Percentiles rank a stretch among this genome's conserved stretches.
phyloP scores from a whole-genome alignment of 2,888 invertebrate species.

The Pseudeuparius sepicola region DNA sequence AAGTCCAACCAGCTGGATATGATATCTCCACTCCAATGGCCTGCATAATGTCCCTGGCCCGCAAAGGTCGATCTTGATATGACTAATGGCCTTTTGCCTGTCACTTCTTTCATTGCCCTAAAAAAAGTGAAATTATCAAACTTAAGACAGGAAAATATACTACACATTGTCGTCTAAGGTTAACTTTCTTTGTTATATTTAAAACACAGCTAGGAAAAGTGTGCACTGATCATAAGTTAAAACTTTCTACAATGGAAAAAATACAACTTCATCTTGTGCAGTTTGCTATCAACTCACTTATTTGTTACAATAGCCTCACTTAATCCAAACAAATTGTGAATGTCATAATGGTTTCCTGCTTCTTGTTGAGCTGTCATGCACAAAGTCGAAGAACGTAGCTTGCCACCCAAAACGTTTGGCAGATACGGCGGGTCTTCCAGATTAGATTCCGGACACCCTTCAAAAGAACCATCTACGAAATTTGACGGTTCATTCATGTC shows the following conservation, averaged over 20 bases:
- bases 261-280: too few species aligned
- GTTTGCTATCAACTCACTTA: slow-evolving; percentile 4
- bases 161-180: too few species aligned
- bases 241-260: too few species aligned
- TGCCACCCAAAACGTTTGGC: slow-evolving; percentile 48
- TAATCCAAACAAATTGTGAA: slow-evolving; percentile 68
- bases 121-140: too few species aligned
- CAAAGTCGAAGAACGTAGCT: slow-evolving; percentile 55
- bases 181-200: too few species aligned
- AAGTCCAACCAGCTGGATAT: slow-evolving; percentile 66
- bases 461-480: slow-evolving; percentile 59
- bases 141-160: too few species aligned
- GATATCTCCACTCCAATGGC: slow-evolving; percentile 78
- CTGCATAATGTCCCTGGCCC: slow-evolving; percentile 60
- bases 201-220: too few species aligned
- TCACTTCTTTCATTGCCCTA: slow-evolving; percentile 54
- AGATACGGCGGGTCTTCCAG: slow-evolving; percentile 59
- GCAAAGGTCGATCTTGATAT: slow-evolving; percentile 68
- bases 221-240: too few species aligned
- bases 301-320: slow-evolving; percentile 60
- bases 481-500: slow-evolving; percentile 86
- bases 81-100: slow-evolving; percentile 59
- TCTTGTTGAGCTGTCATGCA: slow-evolving; percentile 69
- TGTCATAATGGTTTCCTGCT: slow-evolving; percentile 58
- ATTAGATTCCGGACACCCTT: slow-evolving; percentile 44